Evolutionary conservation across 1,140 invertebrate species (phyloP).

Genomic region (Tribolium castaneum): DNA sequence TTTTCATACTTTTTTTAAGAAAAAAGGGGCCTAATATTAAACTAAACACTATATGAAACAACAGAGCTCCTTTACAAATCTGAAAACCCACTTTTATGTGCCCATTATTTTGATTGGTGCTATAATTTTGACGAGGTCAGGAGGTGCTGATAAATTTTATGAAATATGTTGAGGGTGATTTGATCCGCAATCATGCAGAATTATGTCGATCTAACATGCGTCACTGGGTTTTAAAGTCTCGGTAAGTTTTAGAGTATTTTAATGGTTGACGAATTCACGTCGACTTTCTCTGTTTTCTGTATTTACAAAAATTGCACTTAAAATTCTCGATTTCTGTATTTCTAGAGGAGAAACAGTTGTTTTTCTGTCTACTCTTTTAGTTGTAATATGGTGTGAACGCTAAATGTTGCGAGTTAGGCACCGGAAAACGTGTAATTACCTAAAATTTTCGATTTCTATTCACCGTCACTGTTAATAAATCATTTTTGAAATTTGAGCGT

Average conservation of each 20-base stretch:
- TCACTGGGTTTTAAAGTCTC: neutral
- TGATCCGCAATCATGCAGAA: constrained; percentile 2
- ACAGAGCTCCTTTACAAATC: neutral
- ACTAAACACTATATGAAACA: no score
- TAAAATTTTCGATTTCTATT: neutral
- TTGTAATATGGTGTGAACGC: no score
- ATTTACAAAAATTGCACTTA: no score
- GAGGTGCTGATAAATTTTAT: neutral
- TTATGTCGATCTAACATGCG: neutral
- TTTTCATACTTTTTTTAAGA: no score
- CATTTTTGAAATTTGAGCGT: constrained; percentile 10
- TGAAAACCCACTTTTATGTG: neutral
- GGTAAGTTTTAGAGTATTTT: neutral
- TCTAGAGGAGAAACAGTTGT: no score
- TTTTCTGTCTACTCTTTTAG: no score
- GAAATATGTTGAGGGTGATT: neutral
- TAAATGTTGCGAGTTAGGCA: neutral
- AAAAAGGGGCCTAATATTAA: no score
- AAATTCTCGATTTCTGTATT: no score
- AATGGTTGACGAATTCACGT: neutral
- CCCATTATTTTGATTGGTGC: neutral
- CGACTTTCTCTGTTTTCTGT: no score
- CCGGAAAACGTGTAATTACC: neutral
- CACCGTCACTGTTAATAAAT: constrained; percentile 10
- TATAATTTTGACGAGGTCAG: neutral